Conservation (phyloP, 1,140 invertebrate genomes). For the Plutomurus gul region DNA sequence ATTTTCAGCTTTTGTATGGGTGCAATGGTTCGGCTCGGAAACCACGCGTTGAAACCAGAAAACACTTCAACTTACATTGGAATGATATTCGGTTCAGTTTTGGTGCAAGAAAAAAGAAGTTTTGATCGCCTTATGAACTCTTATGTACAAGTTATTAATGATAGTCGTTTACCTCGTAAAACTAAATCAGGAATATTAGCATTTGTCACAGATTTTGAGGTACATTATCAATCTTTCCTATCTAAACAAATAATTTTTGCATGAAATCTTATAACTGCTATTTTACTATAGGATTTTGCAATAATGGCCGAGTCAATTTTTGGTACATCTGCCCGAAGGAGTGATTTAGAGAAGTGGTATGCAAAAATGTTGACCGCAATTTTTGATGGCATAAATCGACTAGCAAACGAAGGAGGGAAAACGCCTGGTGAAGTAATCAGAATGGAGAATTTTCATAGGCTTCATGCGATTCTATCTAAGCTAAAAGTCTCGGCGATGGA, state of each 20-base stretch:
- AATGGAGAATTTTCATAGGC: slow-evolving; percentile 97
- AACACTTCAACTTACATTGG: slow-evolving; percentile 89
- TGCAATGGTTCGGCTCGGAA: slow-evolving; percentile 82
- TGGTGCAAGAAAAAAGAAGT: slow-evolving; percentile 91
- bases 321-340: slow-evolving; percentile 80
- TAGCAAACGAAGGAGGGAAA: slow-evolving; percentile 85
- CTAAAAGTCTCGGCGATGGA: slow-evolving; percentile 92
- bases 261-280: slow-evolving; percentile 31
- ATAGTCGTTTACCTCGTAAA: slow-evolving; percentile 71
- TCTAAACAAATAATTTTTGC: background rate
- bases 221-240: slow-evolving; percentile 53
- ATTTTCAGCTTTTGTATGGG: slow-evolving; percentile 85
- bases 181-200: slow-evolving; percentile 89
- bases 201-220: slow-evolving; percentile 88
- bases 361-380: slow-evolving; percentile 80
- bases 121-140: slow-evolving; percentile 92
- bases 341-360: slow-evolving; percentile 97
- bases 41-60: slow-evolving; percentile 87
- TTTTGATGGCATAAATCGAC: slow-evolving; percentile 79
- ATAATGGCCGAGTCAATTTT: slow-evolving; percentile 85
- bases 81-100: slow-evolving; percentile 82
- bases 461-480: slow-evolving; percentile 83
- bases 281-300: slow-evolving; percentile 74
- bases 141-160: slow-evolving; percentile 80
- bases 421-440: slow-evolving; percentile 92